A percentile compares a stretch with the other conserved stretches of the same genome.
Evolutionary conservation across 1,140 invertebrate species (phyloP).

Genomic region (Lutraria rhynchaena): DNA sequence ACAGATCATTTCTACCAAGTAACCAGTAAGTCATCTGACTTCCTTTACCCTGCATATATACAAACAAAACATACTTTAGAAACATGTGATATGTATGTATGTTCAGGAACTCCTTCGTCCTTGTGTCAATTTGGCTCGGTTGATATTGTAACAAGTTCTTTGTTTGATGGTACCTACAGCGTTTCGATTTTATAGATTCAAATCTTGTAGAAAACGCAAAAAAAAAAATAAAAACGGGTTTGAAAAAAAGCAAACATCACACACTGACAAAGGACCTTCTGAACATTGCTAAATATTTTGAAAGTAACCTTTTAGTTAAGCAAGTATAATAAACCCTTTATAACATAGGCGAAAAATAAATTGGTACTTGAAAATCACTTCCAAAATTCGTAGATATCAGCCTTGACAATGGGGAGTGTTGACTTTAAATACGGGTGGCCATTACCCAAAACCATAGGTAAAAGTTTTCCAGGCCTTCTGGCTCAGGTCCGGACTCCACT

Average conservation of each 20-base stretch:
- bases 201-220: neutral
- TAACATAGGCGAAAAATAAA: too few relatives aligned
- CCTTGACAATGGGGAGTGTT: too few relatives aligned
- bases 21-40: constrained; percentile 17
- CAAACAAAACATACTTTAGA: neutral
- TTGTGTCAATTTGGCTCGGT: neutral
- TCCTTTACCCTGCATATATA: constrained; percentile 14
- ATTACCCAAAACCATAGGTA: neutral
- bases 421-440: neutral
- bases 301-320: too few relatives aligned
- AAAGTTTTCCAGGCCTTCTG: neutral
- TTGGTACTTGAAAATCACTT: too few relatives aligned
- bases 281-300: too few relatives aligned
- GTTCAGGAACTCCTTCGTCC: neutral
- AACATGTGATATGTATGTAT: neutral
- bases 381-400: too few relatives aligned
- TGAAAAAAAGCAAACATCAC: too few relatives aligned
- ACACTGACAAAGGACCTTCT: too few relatives aligned
- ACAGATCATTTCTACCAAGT: neutral
- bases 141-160: neutral
- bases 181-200: neutral
- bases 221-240: neutral
- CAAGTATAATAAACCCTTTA: neutral
- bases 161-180: neutral
- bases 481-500: neutral